A percentile compares a stretch with the other conserved stretches of the same genome.
phyloP scores from a whole-genome alignment of 2,888 invertebrate species.

The Agelastica alni region DNA sequence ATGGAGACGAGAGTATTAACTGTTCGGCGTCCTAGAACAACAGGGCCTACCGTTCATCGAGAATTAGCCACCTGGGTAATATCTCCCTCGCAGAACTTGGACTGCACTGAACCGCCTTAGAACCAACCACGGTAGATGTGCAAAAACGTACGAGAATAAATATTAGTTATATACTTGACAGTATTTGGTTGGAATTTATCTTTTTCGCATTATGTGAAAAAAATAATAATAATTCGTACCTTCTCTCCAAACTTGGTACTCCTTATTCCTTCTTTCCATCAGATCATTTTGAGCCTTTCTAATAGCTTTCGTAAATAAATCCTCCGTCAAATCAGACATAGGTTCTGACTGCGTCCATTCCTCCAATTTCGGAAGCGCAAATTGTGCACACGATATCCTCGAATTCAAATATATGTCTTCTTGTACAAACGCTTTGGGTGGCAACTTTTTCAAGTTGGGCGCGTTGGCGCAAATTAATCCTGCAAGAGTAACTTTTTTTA shows the following conservation, averaged over 20 bases:
- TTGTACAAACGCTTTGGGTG: conserved; percentile 83
- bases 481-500: conserved; percentile 78
- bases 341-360: conserved; percentile 73
- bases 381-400: conserved; percentile 74
- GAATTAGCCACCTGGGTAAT: no score
- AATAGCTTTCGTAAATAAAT: conserved; percentile 74
- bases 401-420: conserved; percentile 85
- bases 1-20: no score
- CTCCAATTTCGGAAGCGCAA: conserved; percentile 67
- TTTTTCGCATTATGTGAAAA: no score
- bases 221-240: conserved; percentile 59
- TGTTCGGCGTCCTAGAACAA: no score
- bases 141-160: no score
- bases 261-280: conserved; percentile 73
- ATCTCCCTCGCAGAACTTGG: no score
- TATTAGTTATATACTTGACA: no score
- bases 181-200: not conserved
- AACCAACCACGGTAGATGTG: no score
- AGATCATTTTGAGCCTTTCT: conserved; percentile 80
- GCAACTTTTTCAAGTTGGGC: conserved; percentile 70
- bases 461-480: conserved; percentile 80
- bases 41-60: no score
- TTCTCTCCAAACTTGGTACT: conserved; percentile 79
- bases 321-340: conserved; percentile 70
- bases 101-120: no score